Conservation (phyloP, 1,140 invertebrate species). For the Phthorimaea operculella region DNA sequence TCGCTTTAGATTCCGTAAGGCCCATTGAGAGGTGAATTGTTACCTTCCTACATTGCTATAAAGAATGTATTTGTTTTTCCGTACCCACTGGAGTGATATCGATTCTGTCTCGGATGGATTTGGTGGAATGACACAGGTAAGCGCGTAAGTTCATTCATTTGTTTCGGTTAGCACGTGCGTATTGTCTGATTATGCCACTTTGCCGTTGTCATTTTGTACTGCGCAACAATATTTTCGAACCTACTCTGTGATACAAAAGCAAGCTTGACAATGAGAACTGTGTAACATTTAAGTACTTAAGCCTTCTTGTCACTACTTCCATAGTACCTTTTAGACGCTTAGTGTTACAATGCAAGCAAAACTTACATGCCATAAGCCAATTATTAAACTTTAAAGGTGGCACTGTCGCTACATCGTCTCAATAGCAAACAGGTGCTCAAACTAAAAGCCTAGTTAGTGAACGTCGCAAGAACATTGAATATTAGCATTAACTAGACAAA, state of each 20-base stretch:
- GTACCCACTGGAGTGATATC: conserved; percentile 27
- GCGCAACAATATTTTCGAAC: conserved; percentile 3
- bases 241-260: background rate
- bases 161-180: conserved; percentile 3
- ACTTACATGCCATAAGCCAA: background rate
- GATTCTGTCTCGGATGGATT: conserved; percentile 23
- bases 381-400: background rate
- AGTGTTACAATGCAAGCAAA: too few species aligned
- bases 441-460: conserved; percentile 25
- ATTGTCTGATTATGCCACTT: background rate
- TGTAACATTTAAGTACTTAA: too few species aligned
- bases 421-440: conserved; percentile 5
- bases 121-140: background rate
- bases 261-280: background rate
- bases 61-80: conserved; percentile 60
- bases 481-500: conserved; percentile 48
- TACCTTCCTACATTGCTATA: conserved; percentile 58
- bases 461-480: conserved; percentile 35
- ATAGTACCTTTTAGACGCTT: background rate
- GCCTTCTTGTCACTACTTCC: background rate
- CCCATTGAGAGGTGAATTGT: conserved; percentile 63
- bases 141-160: background rate
- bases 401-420: background rate
- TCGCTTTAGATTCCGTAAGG: conserved; percentile 62
- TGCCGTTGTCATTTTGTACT: conserved; percentile 18